phyloP scores from a whole-genome alignment of 2,888 invertebrate genomes.

The Melanchra persicariae region DNA sequence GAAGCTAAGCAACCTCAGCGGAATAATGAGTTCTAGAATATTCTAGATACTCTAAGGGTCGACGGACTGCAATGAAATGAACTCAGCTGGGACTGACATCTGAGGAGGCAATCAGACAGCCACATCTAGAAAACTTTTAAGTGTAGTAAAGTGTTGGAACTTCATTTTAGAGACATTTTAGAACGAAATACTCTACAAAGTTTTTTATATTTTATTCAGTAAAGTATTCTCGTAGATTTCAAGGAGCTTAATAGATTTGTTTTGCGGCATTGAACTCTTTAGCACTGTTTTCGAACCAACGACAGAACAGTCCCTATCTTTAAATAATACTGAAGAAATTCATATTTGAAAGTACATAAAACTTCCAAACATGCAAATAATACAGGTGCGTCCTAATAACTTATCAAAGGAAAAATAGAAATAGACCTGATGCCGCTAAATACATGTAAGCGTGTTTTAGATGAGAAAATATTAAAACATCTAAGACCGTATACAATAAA shows the following conservation, averaged over 20 bases:
- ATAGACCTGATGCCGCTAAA: slow-evolving; percentile 27
- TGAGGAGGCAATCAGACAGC: slow-evolving; percentile 34
- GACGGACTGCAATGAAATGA: slow-evolving; percentile 39
- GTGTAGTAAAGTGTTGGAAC: slow-evolving; percentile 15
- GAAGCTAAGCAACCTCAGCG: slow-evolving; percentile 24
- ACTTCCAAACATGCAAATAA: slow-evolving; percentile 13
- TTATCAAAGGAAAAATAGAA: slow-evolving; percentile 23
- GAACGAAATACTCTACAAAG: slow-evolving; percentile 10
- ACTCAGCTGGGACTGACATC: slow-evolving; percentile 30
- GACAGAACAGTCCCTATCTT: neutral
- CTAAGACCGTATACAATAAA: slow-evolving; percentile 1
- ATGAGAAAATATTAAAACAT: neutral
- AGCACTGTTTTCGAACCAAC: neutral
- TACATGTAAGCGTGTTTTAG: slow-evolving; percentile 28
- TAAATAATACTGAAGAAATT: slow-evolving; percentile 9
- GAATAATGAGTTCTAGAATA: slow-evolving; percentile 47
- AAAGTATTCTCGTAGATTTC: slow-evolving; percentile 6
- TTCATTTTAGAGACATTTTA: slow-evolving; percentile 20
- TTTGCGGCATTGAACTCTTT: neutral
- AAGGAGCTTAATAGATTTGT: neutral
- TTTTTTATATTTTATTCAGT: slow-evolving; percentile 33
- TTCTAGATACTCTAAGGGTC: slow-evolving; percentile 41
- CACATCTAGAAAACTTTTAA: slow-evolving; percentile 33
- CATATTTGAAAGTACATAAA: neutral
- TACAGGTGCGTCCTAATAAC: slow-evolving; percentile 23